Conservation (phyloP, 2,888 invertebrate genomes). For the Mayetiola destructor region DNA sequence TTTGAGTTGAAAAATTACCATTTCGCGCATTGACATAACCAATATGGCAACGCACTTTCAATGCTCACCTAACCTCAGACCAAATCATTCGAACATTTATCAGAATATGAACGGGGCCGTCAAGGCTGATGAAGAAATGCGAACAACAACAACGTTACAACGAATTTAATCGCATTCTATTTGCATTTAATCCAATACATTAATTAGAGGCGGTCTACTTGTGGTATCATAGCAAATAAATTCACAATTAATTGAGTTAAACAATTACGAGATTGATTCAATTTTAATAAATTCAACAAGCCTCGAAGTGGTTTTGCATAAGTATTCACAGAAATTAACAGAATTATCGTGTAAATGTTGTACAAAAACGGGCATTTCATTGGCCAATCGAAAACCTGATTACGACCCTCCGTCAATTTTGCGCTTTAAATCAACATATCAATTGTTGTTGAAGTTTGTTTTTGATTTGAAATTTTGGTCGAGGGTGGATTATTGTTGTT, state of each 20-base stretch:
- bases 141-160: neutral
- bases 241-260: slow-evolving; percentile 16
- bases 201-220: slow-evolving; percentile 11
- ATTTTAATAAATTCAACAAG: slow-evolving; percentile 15
- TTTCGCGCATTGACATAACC: slow-evolving; percentile 5
- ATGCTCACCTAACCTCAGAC: too few relatives aligned
- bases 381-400: neutral
- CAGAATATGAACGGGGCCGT: too few relatives aligned
- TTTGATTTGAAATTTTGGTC: too few relatives aligned
- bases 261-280: slow-evolving; percentile 8
- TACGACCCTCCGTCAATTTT: neutral
- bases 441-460: neutral
- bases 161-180: slow-evolving; percentile 11
- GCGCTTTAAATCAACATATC: slow-evolving; percentile 6
- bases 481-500: too few relatives aligned
- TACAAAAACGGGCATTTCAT: neutral
- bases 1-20: neutral
- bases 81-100: too few relatives aligned
- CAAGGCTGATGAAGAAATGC: too few relatives aligned
- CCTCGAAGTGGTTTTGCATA: neutral
- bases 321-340: neutral
- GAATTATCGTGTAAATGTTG: neutral
- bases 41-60: neutral
- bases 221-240: slow-evolving; percentile 15
- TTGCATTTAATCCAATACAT: slow-evolving; percentile 14